These are phyloP conservation scores for Himalopsyche kuldschensis DNA, from an alignment of 2,888 invertebrate genomes.

Conservation along the genomic window DNA sequence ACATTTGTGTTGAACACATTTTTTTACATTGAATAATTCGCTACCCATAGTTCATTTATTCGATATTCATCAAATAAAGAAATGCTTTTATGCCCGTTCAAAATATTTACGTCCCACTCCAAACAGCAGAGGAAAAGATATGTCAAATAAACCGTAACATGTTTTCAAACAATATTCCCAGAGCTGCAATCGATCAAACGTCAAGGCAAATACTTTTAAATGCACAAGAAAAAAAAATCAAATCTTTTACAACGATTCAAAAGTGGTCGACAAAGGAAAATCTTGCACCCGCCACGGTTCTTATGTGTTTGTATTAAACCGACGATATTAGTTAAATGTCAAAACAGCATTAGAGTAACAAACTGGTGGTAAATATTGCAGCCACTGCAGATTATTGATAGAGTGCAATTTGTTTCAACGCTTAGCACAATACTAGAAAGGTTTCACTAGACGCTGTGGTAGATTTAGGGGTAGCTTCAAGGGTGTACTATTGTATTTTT, in stretches of 20 bases:
- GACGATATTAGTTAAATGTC: slow-evolving; percentile 36
- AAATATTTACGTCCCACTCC: neutral
- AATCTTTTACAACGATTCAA: neutral
- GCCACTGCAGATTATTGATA: slow-evolving; percentile 35
- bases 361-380: slow-evolving; percentile 12
- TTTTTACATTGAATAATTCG: too few species aligned
- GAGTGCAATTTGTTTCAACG: slow-evolving; percentile 35
- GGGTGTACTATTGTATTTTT: slow-evolving; percentile 22
- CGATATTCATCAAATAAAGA: too few species aligned
- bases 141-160: slow-evolving; percentile 5
- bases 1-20: too few species aligned
- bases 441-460: neutral
- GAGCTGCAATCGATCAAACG: slow-evolving; percentile 22
- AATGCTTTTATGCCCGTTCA: neutral
- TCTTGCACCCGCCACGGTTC: neutral
- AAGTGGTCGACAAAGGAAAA: neutral
- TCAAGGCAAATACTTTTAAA: neutral
- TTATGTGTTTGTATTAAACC: neutral
- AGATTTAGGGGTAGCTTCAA: neutral
- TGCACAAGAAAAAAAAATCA: neutral
- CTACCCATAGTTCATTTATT: too few species aligned
- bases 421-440: slow-evolving; percentile 9
- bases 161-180: slow-evolving; percentile 4
- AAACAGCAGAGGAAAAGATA: slow-evolving; percentile 8
- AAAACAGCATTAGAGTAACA: slow-evolving; percentile 32